These are phyloP conservation scores for Virgularia gustaviana DNA, from an alignment of 92 coral and sea anemone species.

Conservation along the genomic window DNA sequence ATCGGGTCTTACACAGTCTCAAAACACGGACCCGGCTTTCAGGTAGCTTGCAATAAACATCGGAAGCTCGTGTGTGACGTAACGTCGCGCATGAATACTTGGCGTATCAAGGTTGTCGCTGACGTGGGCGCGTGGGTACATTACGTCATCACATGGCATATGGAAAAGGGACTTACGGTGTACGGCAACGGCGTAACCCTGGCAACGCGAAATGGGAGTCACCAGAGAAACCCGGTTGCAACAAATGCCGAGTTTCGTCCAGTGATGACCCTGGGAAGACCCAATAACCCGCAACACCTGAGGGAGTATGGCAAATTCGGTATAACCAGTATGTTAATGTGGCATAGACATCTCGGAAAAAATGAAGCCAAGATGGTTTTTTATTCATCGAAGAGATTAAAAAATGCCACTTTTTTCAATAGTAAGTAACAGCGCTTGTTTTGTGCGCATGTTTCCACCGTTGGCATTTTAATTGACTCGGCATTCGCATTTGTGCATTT, in stretches of 20 bases:
- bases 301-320: constrained; percentile 69
- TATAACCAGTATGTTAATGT: constrained; percentile 71
- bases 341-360: constrained; percentile 44
- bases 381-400: too few relatives aligned
- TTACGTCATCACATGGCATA: constrained; percentile 73
- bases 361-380: too few relatives aligned
- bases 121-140: constrained; percentile 64
- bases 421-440: too few relatives aligned
- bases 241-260: constrained; percentile 50
- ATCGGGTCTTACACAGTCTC: constrained; percentile 80
- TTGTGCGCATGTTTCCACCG: too few relatives aligned
- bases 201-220: constrained; percentile 41
- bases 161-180: constrained; percentile 51
- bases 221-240: not conserved
- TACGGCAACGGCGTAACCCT: constrained; percentile 65
- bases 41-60: constrained; percentile 59
- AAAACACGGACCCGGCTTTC: constrained; percentile 82
- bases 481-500: too few relatives aligned
- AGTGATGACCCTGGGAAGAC: constrained; percentile 75
- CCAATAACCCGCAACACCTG: constrained; percentile 47
- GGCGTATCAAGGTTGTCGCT: constrained; percentile 67
- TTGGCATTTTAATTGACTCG: too few relatives aligned
- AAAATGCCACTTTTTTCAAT: too few relatives aligned
- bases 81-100: constrained; percentile 61
- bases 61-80: constrained; percentile 64